Evolutionary conservation across 2,113 vertebrate species (phyloP).

Genomic region (Dicrurus megarhynchus): DNA sequence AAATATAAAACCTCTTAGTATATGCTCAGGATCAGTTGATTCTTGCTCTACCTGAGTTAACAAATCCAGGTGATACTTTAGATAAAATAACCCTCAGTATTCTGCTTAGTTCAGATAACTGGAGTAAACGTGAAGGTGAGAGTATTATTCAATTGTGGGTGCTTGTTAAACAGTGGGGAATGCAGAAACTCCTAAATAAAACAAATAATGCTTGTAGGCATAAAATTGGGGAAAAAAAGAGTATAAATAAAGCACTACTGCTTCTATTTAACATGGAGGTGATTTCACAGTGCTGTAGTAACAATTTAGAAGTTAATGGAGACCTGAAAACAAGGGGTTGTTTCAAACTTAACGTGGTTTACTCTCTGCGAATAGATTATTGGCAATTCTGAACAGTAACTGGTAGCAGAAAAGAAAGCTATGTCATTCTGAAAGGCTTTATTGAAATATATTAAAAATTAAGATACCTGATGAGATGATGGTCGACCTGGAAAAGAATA

Average conservation of each 20-base stretch:
- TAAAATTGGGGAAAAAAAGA: neutral
- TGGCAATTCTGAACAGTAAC: neutral
- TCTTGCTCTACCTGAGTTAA: neutral
- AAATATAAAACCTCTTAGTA: neutral
- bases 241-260: conserved; percentile 22
- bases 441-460: neutral
- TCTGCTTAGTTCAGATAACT: neutral
- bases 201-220: neutral
- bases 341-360: conserved; percentile 11
- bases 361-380: conserved; percentile 35
- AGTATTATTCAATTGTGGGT: neutral
- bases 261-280: conserved; percentile 38
- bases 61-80: neutral
- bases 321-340: neutral
- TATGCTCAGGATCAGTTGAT: neutral
- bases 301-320: conserved; percentile 43
- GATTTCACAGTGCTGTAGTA: conserved; percentile 11
- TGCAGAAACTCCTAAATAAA: conserved; percentile 56
- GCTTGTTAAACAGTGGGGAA: conserved; percentile 35
- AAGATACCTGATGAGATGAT: neutral
- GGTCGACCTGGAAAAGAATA: neutral
- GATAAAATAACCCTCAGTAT: neutral
- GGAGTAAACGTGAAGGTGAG: neutral
- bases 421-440: neutral
- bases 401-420: conserved; percentile 3